A percentile compares a stretch with the other conserved stretches of the same genome.
phyloP scores from a whole-genome alignment of 2,888 invertebrate genomes.

The Eupithecia dodoneata region DNA sequence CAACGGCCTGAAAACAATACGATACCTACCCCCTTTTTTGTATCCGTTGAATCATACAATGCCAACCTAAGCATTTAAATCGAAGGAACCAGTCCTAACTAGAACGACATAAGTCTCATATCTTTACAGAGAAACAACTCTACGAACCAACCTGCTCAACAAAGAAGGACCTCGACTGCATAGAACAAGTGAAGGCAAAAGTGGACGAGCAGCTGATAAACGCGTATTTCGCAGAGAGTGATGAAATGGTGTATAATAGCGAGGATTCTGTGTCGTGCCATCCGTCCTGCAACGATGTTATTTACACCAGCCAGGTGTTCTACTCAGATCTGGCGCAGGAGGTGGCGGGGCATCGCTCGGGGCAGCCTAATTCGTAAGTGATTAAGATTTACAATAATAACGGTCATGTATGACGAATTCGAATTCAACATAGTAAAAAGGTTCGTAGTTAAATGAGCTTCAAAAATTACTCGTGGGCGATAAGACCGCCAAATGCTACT shows the following conservation, averaged over 20 bases:
- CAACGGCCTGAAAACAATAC: too few species aligned
- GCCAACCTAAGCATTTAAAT: too few species aligned
- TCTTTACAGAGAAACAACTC: conserved; percentile 61
- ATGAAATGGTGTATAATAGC: conserved; percentile 58
- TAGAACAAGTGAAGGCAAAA: conserved; percentile 63
- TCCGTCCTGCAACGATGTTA: conserved; percentile 75
- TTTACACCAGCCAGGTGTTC: conserved; percentile 75
- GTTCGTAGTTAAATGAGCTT: too few species aligned
- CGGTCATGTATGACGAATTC: background rate
- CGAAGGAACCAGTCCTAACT: too few species aligned
- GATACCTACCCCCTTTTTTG: too few species aligned
- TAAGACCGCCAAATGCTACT: too few species aligned
- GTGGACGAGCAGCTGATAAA: conserved; percentile 70
- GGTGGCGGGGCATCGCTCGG: conserved; percentile 53
- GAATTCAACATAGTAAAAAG: background rate
- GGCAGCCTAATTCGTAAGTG: conserved; percentile 55
- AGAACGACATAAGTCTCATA: too few species aligned
- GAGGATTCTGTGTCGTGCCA: conserved; percentile 66
- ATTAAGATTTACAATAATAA: background rate
- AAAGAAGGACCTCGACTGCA: conserved; percentile 64
- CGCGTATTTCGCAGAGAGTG: conserved; percentile 73
- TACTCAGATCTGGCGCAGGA: conserved; percentile 72
- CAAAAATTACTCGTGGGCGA: too few species aligned
- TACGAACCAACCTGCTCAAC: conserved; percentile 71
- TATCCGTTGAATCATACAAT: too few species aligned